Evolutionary conservation across 2,888 invertebrate species (phyloP).

Genomic region (Plusia festucae): DNA sequence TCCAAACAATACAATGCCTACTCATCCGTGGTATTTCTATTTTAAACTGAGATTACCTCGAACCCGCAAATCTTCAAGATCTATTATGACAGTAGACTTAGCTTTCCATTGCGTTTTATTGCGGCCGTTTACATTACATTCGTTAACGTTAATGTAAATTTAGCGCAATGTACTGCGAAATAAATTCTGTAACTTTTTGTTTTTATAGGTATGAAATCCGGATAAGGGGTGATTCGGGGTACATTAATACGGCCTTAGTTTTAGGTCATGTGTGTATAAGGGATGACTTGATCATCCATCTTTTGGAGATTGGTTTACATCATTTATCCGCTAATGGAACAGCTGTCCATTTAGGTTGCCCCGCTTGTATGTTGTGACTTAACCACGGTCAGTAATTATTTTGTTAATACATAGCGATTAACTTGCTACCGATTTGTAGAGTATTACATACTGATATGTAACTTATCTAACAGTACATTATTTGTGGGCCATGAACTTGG

Average conservation of each 20-base stretch:
- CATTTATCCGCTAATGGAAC: conserved; percentile 62
- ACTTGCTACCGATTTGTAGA: conserved; percentile 6
- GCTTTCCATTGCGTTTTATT: conserved; percentile 57
- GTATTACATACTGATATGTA: too few relatives aligned
- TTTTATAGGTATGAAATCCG: conserved; percentile 50
- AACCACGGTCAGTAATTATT: conserved; percentile 25
- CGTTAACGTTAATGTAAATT: conserved; percentile 58
- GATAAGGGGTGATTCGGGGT: conserved; percentile 24
- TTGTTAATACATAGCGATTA: conserved; percentile 11
- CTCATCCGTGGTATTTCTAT: conserved; percentile 29
- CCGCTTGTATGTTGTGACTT: conserved; percentile 40
- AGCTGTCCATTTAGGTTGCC: conserved; percentile 60
- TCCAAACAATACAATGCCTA: conserved; percentile 27
- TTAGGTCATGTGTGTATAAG: conserved; percentile 51
- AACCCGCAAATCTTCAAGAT: conserved; percentile 23
- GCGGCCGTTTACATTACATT: conserved; percentile 53
- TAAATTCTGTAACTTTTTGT: conserved; percentile 48
- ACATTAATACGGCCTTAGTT: conserved; percentile 24
- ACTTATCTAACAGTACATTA: too few relatives aligned
- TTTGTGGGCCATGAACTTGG: too few relatives aligned
- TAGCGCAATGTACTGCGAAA: conserved; percentile 57
- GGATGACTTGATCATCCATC: conserved; percentile 56
- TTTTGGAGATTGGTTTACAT: conserved; percentile 52
- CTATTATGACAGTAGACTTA: conserved; percentile 43
- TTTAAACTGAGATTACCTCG: conserved; percentile 21